Evolutionary conservation across 2,113 vertebrate genomes (phyloP).

Genomic region (Megaptera novaeangliae): DNA sequence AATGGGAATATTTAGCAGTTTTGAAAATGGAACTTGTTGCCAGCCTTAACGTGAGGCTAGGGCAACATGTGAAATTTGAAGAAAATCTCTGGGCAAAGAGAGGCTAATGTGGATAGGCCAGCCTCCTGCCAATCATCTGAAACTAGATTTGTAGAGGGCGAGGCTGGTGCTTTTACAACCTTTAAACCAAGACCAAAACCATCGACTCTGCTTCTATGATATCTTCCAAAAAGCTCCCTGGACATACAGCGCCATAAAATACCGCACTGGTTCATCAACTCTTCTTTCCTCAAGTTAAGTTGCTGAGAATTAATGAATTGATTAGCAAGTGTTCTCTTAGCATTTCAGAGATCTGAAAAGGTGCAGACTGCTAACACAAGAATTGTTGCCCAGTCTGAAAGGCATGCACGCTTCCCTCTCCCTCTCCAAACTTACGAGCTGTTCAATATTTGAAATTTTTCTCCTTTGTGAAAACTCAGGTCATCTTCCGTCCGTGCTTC

Average conservation of each 20-base stretch:
- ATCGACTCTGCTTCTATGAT: neutral
- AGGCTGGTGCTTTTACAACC: conserved; percentile 51
- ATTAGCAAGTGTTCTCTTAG: neutral
- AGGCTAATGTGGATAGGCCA: neutral
- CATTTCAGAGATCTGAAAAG: neutral
- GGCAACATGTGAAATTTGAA: neutral
- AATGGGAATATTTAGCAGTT: neutral
- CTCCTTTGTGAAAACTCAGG: conserved; percentile 97
- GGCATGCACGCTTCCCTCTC: neutral
- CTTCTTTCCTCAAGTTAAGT: neutral
- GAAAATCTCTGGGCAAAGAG: conserved; percentile 3
- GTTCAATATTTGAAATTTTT: conserved; percentile 97
- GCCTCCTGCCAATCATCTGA: neutral
- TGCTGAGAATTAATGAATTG: neutral
- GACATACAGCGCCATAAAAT: conserved; percentile 29
- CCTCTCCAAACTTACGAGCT: conserved; percentile 92
- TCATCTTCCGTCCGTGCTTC: conserved; percentile 98
- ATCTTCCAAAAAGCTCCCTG: conserved; percentile 63
- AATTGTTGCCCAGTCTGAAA: neutral
- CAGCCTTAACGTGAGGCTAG: conserved; percentile 5
- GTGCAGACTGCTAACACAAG: neutral
- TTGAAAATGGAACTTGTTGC: conserved; percentile 37
- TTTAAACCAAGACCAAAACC: conserved; percentile 29
- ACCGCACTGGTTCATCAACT: conserved; percentile 20
- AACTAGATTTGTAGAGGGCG: conserved; percentile 43